Base-by-base conservation (phyloP, 2,797 vertebrate species). In the Danio tinwini region DNA sequence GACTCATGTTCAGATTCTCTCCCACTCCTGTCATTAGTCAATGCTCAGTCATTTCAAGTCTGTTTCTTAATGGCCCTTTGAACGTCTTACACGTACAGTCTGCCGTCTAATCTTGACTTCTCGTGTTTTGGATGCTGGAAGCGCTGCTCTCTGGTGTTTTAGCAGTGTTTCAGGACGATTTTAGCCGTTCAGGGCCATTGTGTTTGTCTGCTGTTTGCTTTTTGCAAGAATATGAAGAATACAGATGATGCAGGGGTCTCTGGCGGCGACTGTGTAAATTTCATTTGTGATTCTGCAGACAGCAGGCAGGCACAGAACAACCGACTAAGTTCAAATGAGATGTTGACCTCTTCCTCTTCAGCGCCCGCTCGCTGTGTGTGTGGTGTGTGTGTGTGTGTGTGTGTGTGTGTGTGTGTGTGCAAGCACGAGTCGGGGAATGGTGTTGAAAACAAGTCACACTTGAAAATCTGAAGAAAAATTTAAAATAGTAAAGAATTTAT, bases 1-100 rank as follows among this genome's bases (percentile, higher is more conserved):
- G 91, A 92, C 86, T 93, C 91, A 92, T 83, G 86, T 83, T 81
- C 64, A 88, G 88, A 82, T 52, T 90, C 85, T 87, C 92, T 88
- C 90, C 90, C 90, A 90, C 93, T 91, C 87, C 84, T 87, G 86
- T 79, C 80, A 82, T 65, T 74, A 82, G 80, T 82, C 82, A 83
- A 86, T 82, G 29, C 49, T 69, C 74, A 64, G 78, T 80, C 65
- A 79, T 81, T 83, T 83, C 78, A 82, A 82, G 79, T 80, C 55
- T 70, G 70, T 75, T 71, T 72, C 76, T 85, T 68, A 86, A 80
- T 80, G 76, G 75, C 53, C 73, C 29, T 75, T 68, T 81, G 53
- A 65, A 71, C 44, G 49, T 63, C 49, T 53, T 71, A 55, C 19
- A 67, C 55, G 37, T 68, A 67, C 68, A 12, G 69, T 63, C 79